These are phyloP conservation scores for Prosopocoilus inquinatus DNA, from an alignment of 2,888 invertebrate genomes.

Conservation along the genomic window DNA sequence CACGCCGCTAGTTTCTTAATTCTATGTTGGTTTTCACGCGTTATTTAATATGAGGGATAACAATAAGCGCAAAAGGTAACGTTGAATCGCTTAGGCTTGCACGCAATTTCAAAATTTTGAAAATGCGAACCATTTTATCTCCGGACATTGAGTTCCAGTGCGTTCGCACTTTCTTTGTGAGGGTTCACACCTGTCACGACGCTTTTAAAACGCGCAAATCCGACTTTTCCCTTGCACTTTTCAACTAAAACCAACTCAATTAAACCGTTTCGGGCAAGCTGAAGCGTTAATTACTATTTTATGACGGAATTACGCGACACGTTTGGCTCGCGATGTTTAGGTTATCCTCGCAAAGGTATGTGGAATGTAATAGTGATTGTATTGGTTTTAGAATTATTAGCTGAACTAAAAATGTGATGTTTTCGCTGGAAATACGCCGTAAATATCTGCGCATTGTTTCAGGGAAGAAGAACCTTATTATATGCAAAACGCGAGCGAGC, in stretches of 20 bases:
- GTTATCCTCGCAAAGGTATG: constrained; percentile 1
- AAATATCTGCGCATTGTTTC: constrained; percentile 4
- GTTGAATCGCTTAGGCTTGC: not conserved
- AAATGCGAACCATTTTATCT: constrained; percentile 11
- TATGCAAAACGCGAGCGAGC: constrained; percentile 8
- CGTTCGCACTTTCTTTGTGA: constrained; percentile 8
- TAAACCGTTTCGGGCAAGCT: too few species aligned
- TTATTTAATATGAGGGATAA: constrained; percentile 10
- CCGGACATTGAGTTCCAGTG: constrained; percentile 4
- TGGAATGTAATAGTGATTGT: constrained; percentile 9
- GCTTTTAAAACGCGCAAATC: too few species aligned
- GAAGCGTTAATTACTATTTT: not conserved
- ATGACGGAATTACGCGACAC: not conserved
- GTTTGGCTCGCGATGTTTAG: not conserved
- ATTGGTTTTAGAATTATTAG: constrained; percentile 5
- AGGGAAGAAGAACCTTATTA: constrained; percentile 17
- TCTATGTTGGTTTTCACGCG: not conserved
- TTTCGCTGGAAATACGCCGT: constrained; percentile 6
- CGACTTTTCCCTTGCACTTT: too few species aligned
- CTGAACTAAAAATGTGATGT: constrained; percentile 12
- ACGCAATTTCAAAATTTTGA: not conserved
- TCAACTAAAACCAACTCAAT: too few species aligned
- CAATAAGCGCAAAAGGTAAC: constrained; percentile 20
- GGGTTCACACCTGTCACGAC: not conserved
- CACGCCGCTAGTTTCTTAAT: not conserved